Evolutionary conservation across 2,113 vertebrate genomes (phyloP).

Genomic region (Ovibos moschatus): DNA sequence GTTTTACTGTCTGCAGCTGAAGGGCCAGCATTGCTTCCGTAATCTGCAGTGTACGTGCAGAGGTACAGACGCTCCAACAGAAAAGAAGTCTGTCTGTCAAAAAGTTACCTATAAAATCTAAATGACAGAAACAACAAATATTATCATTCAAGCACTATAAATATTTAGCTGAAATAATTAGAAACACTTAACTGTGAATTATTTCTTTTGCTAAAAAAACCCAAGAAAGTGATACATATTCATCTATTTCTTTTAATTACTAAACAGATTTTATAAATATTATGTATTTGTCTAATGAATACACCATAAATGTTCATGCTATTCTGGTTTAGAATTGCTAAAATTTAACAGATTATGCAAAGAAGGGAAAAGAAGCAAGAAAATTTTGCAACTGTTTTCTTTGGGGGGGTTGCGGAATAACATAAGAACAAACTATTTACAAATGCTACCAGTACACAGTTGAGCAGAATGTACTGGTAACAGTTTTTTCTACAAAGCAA

Average conservation of each 20-base stretch:
- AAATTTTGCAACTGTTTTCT: conserved; percentile 22
- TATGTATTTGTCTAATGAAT: conserved; percentile 65
- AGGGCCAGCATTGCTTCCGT: not conserved
- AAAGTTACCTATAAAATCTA: conserved; percentile 3
- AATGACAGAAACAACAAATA: not conserved
- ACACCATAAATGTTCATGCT: conserved; percentile 21
- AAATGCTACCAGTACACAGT: not conserved
- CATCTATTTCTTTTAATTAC: conserved; percentile 24
- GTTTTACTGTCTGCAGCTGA: not conserved
- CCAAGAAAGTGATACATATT: not conserved
- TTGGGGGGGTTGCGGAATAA: not conserved
- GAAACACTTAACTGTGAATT: not conserved
- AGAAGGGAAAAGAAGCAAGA: conserved; percentile 30
- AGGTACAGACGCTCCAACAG: not conserved
- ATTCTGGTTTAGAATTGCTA: conserved; percentile 62
- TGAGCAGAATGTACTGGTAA: not conserved
- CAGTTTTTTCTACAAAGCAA: conserved; percentile 5
- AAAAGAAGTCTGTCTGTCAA: not conserved
- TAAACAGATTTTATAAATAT: conserved; percentile 66
- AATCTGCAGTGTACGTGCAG: not conserved
- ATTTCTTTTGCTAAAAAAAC: conserved; percentile 11
- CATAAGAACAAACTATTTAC: not conserved
- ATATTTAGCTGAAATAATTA: conserved; percentile 10
- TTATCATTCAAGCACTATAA: not conserved
- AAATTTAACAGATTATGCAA: conserved; percentile 57